A percentile compares a stretch with the other conserved stretches of the same genome.
Evolutionary conservation across 53 echinoderm and acorn worm genomes (phyloP).

Genomic region (Henricia sp.): DNA sequence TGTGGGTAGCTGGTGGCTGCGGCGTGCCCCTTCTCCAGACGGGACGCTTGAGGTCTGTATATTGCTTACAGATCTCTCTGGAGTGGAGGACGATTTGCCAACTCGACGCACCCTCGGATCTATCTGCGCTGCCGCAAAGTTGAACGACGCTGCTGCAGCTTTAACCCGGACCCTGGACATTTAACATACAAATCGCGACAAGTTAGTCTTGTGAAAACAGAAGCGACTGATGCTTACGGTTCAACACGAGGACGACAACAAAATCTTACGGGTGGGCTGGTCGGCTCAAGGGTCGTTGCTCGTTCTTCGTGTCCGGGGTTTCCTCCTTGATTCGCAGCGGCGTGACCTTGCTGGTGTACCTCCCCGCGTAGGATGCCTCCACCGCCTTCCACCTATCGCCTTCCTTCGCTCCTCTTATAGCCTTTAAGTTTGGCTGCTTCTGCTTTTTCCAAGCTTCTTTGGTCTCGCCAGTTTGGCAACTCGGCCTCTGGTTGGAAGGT

Average conservation of each 20-base stretch:
- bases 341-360: conserved; percentile 47
- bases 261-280: neutral
- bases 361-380: conserved; percentile 10
- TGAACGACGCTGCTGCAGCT: neutral
- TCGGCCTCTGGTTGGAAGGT: neutral
- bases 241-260: neutral
- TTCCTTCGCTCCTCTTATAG: conserved; percentile 8
- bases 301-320: neutral
- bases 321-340: neutral
- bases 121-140: neutral
- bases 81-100: neutral
- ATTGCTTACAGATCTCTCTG: neutral
- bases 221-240: no score
- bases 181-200: no score
- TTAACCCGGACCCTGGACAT: no score
- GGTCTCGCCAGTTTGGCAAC: neutral
- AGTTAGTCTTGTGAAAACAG: no score
- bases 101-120: neutral
- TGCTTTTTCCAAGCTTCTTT: neutral
- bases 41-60: neutral
- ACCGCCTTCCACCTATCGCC: conserved; percentile 40
- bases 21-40: neutral
- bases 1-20: neutral
- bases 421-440: neutral
- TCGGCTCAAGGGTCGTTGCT: neutral